Evolutionary conservation across 2,888 invertebrate species (phyloP).

Genomic region (Siphlonurus alternatus): DNA sequence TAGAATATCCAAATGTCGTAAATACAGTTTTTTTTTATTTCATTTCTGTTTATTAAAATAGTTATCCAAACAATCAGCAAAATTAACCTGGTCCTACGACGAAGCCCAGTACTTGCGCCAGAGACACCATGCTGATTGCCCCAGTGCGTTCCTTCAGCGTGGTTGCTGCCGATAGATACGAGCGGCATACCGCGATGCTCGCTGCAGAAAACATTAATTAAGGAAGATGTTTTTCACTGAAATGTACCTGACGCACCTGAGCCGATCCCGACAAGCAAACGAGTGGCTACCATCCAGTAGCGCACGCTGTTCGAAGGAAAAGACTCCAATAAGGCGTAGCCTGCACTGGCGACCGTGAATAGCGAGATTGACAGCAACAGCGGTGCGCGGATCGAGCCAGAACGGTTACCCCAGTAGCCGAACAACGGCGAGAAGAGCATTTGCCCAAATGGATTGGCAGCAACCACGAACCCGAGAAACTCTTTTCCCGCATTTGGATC

Average conservation of each 20-base stretch:
- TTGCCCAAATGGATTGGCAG: constrained; percentile 74
- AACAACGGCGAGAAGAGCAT: constrained; percentile 70
- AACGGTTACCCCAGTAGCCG: constrained; percentile 69
- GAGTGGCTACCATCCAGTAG: constrained; percentile 55
- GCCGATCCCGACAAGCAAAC: constrained; percentile 69
- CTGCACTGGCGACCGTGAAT: constrained; percentile 52
- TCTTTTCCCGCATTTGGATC: constrained; percentile 64
- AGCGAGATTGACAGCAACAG: constrained; percentile 48
- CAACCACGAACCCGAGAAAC: constrained; percentile 68
- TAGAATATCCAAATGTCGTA: not conserved
- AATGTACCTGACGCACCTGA: constrained; percentile 37
- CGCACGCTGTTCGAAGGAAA: constrained; percentile 41
- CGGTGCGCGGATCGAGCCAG: constrained; percentile 52
- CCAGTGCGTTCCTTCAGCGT: constrained; percentile 58
- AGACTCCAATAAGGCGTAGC: constrained; percentile 60
- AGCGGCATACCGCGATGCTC: constrained; percentile 66
- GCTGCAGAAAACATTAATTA: constrained; percentile 31
- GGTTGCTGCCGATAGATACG: constrained; percentile 75
- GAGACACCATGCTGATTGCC: constrained; percentile 65
- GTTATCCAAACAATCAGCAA: too few relatives aligned
- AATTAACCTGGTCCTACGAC: constrained; percentile 56
- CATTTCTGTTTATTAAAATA: too few relatives aligned
- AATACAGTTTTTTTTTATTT: not conserved
- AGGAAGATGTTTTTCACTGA: constrained; percentile 4
- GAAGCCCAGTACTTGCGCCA: constrained; percentile 75